Evolutionary conservation across 2,797 vertebrate genomes (phyloP).

Genomic region (Myotis planiceps): DNA sequence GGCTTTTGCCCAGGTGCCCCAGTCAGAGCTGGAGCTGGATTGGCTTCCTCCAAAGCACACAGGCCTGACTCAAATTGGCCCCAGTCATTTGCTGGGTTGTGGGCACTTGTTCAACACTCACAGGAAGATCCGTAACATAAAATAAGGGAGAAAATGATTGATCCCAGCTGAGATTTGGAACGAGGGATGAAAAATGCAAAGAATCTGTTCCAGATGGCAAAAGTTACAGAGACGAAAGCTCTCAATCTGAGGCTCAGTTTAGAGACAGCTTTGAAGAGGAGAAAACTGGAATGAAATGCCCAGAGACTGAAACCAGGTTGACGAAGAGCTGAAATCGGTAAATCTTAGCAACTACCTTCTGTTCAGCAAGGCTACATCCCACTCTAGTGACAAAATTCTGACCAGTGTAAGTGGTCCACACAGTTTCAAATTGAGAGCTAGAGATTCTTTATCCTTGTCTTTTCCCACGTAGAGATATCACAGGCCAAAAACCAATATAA

Average conservation of each 20-base stretch:
- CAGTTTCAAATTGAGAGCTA: not conserved
- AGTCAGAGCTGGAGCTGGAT: not conserved
- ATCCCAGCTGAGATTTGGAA: conserved; percentile 28
- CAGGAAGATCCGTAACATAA: not conserved
- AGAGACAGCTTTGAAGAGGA: not conserved
- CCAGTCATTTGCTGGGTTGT: not conserved
- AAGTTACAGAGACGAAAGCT: not conserved
- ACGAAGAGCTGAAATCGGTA: not conserved
- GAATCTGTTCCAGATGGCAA: not conserved
- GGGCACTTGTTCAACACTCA: not conserved
- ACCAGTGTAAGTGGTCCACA: not conserved
- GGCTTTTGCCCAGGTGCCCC: not conserved
- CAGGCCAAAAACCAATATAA: not conserved
- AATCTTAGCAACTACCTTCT: not conserved
- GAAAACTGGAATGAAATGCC: not conserved
- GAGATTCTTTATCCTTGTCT: not conserved
- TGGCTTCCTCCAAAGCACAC: not conserved
- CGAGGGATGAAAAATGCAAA: conserved; percentile 20
- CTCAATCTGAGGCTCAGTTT: not conserved
- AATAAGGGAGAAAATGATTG: not conserved
- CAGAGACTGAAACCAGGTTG: not conserved
- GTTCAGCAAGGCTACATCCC: not conserved
- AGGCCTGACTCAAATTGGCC: not conserved
- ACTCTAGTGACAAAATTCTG: not conserved
- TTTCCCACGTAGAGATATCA: not conserved